phyloP scores from a whole-genome alignment of 2,113 vertebrate species.

The Myxocyprinus asiaticus region DNA sequence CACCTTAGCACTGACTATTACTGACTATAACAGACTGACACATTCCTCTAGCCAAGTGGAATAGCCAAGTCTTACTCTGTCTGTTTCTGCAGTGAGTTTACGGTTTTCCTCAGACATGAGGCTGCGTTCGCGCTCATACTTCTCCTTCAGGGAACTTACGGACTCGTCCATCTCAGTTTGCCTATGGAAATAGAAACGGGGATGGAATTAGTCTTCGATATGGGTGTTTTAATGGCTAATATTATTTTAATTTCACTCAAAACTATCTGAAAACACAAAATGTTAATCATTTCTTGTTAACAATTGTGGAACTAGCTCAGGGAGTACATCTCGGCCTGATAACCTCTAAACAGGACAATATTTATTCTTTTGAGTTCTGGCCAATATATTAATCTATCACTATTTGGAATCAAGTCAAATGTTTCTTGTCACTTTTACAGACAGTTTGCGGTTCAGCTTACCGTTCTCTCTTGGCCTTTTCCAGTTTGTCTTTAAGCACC shows the following conservation, averaged over 20 bases:
- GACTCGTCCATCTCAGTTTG: slow-evolving; percentile 88
- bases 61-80: slow-evolving; percentile 77
- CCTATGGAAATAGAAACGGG: slow-evolving; percentile 65
- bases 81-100: slow-evolving; percentile 84
- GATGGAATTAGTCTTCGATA: background rate
- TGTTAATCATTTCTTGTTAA: too few relatives aligned
- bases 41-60: background rate
- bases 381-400: background rate
- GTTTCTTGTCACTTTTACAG: background rate
- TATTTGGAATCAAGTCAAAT: background rate
- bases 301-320: too few relatives aligned
- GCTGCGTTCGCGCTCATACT: slow-evolving; percentile 85
- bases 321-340: too few relatives aligned
- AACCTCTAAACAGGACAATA: too few relatives aligned
- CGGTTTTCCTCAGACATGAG: slow-evolving; percentile 88
- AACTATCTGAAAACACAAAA: too few relatives aligned
- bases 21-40: background rate
- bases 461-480: slow-evolving; percentile 88
- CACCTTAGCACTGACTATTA: background rate
- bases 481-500: slow-evolving; percentile 87
- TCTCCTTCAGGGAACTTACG: slow-evolving; percentile 80
- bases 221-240: background rate
- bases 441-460: slow-evolving; percentile 46
- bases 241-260: too few relatives aligned
- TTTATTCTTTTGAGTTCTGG: too few relatives aligned